A percentile compares a stretch with the other conserved stretches of the same genome.
Conservation (phyloP, 92 coral and sea anemone species). For the Montipora capitata region DNA sequence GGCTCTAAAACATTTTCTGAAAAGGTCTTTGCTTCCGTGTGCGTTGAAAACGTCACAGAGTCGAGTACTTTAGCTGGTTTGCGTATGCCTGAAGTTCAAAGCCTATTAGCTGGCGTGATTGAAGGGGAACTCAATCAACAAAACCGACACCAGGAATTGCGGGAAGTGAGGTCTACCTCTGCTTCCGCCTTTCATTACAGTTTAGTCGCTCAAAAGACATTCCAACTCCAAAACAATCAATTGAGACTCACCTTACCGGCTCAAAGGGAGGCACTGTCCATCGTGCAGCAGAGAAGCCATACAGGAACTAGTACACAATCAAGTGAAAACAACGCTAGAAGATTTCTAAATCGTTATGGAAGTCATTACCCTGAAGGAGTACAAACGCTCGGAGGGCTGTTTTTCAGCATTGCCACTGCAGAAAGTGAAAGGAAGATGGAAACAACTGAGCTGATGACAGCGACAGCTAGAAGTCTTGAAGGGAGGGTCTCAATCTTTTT, state of each 20-base stretch:
- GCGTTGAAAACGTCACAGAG: constrained; percentile 23
- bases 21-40: constrained; percentile 23
- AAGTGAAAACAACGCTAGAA: constrained; percentile 21
- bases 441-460: neutral
- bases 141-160: neutral
- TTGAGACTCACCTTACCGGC: constrained; percentile 25
- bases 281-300: neutral
- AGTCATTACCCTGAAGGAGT: constrained; percentile 61
- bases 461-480: constrained; percentile 18
- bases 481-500: constrained; percentile 11
- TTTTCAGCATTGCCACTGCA: constrained; percentile 47
- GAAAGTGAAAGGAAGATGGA: neutral
- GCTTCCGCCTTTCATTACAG: constrained; percentile 50
- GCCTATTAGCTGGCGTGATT: constrained; percentile 28
- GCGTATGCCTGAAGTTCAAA: constrained; percentile 26
- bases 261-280: constrained; percentile 25
- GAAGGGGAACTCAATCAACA: neutral
- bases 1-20: constrained; percentile 37
- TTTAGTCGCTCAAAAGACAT: constrained; percentile 36
- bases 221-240: constrained; percentile 26
- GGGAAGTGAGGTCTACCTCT: neutral
- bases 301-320: neutral
- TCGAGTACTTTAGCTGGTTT: constrained; percentile 47
- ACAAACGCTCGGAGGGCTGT: constrained; percentile 62
- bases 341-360: constrained; percentile 45